Evolutionary conservation across 2,888 invertebrate species (phyloP), one percentile per base, ranked within the genome.

Genomic region (Pristionchus fissidentatus): DNA sequence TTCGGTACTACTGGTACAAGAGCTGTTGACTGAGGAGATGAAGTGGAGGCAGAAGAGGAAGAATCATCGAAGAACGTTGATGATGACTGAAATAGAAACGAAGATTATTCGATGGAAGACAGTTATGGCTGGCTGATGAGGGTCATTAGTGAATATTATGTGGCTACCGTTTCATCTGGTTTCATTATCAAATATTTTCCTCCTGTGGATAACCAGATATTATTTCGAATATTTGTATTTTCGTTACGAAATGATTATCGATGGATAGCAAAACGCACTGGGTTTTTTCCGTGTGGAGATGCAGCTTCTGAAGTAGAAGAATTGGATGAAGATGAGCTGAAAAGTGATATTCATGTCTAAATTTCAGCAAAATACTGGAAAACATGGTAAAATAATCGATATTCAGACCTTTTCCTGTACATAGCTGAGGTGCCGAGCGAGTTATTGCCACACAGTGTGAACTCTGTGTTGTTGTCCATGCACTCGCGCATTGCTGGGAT

Each of bases 61-160:
- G 62, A 70, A 3, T 70, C 70, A 43, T 70, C 70, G 70, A 70
- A 70, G 70, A 41, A 70, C 19, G n/a, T 41, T 1, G 70, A 70
- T 4, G 70, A 70, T 13, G 3, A 32, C 60, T 60, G 60, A 15
- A 52, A 52, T n/a, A 52, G 3, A 4, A n/a, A 55, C 55, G 15
- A n/a, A 55, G n/a, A 55, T 55, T 4, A 4, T 22, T 55, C 7
- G 55, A 55, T 3, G 13, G 29, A 57, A n/a, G n/a, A n/a, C n/a
- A n/a, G n/a, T n/a, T n/a, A n/a, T n/a, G n/a, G n/a, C n/a, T n/a
- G n/a, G n/a, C n/a, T n/a, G n/a, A n/a, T n/a, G n/a, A n/a, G n/a
- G n/a, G n/a, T n/a, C n/a, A n/a, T n/a, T n/a, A n/a, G n/a, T n/a
- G n/a, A n/a, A n/a, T n/a, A n/a, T n/a, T n/a, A n/a, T n/a, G n/a